Percentiles rank a stretch among this genome's conserved stretches.
Conservation (phyloP, 1,140 invertebrate species). For the Zaprionus kolodkinae region DNA sequence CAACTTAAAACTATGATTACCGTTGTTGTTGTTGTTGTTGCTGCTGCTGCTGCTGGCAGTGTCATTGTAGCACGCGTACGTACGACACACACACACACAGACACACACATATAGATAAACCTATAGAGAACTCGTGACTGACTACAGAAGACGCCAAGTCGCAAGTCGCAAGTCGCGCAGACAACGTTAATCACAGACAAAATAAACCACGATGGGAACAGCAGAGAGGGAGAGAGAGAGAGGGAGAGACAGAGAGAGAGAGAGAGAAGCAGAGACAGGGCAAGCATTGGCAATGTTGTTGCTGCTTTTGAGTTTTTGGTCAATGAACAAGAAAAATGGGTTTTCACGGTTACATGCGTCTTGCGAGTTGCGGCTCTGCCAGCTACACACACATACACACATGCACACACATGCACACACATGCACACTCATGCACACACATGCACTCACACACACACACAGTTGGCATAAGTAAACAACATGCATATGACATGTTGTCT, state of each 20-base stretch:
- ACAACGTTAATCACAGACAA: slow-evolving; percentile 69
- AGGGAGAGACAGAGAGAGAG: slow-evolving; percentile 34
- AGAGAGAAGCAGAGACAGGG: not conserved
- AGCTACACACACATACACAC: slow-evolving; percentile 1
- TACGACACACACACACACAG: slow-evolving; percentile 27
- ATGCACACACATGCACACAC: too few relatives aligned
- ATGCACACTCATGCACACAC: slow-evolving; percentile 12
- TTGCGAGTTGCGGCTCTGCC: slow-evolving; percentile 19
- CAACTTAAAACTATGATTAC: slow-evolving; percentile 78
- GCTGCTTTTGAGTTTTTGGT: slow-evolving; percentile 60
- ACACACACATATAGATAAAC: slow-evolving; percentile 4
- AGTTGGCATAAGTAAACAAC: slow-evolving; percentile 27
- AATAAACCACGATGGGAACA: slow-evolving; percentile 42
- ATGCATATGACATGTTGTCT: slow-evolving; percentile 47
- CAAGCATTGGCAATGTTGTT: slow-evolving; percentile 44
- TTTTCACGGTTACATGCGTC: slow-evolving; percentile 82
- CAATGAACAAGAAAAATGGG: slow-evolving; percentile 81
- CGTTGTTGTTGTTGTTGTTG: slow-evolving; percentile 55
- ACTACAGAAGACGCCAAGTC: slow-evolving; percentile 36
- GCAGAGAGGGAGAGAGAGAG: not conserved
- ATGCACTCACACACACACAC: not conserved
- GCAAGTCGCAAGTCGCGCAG: slow-evolving; percentile 38
- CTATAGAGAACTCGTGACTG: slow-evolving; percentile 43
- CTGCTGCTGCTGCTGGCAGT: slow-evolving; percentile 37
- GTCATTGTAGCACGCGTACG: slow-evolving; percentile 48